Conservation (phyloP, 1,140 invertebrate species). For the Plodia interpunctella region DNA sequence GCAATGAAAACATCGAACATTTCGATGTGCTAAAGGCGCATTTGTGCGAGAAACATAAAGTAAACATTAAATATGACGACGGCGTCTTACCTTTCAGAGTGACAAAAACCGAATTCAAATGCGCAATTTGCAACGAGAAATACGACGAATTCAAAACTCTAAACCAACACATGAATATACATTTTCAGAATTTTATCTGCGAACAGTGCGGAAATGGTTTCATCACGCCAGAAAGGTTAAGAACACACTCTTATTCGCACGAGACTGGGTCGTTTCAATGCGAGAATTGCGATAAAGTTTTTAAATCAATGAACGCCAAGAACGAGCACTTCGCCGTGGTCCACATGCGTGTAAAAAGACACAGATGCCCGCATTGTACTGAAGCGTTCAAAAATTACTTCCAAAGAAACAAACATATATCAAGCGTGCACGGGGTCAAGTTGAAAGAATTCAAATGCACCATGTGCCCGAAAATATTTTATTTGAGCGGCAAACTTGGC, state of each 20-base stretch:
- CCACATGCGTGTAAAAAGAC: slow-evolving; percentile 57
- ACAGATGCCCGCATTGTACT: slow-evolving; percentile 56
- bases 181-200: slow-evolving; percentile 82
- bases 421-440: slow-evolving; percentile 50
- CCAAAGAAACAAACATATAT: slow-evolving; percentile 64
- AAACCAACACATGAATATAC: slow-evolving; percentile 69
- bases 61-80: slow-evolving; percentile 40
- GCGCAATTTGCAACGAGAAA: slow-evolving; percentile 63
- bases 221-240: slow-evolving; percentile 54
- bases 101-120: slow-evolving; percentile 45
- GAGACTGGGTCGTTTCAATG: slow-evolving; percentile 64
- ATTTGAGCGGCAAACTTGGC: slow-evolving; percentile 56
- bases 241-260: slow-evolving; percentile 66
- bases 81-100: slow-evolving; percentile 60
- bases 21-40: slow-evolving; percentile 43
- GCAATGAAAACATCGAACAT: slow-evolving; percentile 31
- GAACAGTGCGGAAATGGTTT: slow-evolving; percentile 87
- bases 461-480: slow-evolving; percentile 57
- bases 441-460: slow-evolving; percentile 65
- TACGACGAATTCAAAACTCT: slow-evolving; percentile 65
- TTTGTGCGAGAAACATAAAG: slow-evolving; percentile 43
- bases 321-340: slow-evolving; percentile 60
- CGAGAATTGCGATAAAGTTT: slow-evolving; percentile 68
- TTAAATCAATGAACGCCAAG: slow-evolving; percentile 51
- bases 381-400: slow-evolving; percentile 65